Conservation (phyloP, 2,797 vertebrate genomes). For the Limnodromus scolopaceus region DNA sequence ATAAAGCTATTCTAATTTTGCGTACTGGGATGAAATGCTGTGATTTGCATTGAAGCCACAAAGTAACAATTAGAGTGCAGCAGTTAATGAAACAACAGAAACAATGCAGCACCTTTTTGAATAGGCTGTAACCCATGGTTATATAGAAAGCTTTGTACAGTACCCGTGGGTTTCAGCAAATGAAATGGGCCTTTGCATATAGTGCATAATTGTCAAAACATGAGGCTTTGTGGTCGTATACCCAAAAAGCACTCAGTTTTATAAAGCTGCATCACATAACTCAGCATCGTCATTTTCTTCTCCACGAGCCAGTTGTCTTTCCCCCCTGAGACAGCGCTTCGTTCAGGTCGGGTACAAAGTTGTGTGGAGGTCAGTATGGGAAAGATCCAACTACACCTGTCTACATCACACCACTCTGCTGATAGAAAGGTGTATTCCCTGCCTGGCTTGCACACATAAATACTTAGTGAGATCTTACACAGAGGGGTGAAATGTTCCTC, state of each 20-base stretch:
- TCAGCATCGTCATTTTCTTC: not conserved
- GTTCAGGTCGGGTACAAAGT: not conserved
- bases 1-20: not conserved
- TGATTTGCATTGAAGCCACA: not conserved
- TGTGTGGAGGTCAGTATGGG: not conserved
- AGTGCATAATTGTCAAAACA: not conserved
- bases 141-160: not conserved
- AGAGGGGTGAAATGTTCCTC: not conserved
- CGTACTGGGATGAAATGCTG: not conserved
- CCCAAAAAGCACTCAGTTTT: not conserved
- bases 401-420: not conserved
- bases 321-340: not conserved
- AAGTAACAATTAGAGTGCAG: not conserved
- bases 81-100: slow-evolving; percentile 7
- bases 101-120: not conserved
- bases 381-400: not conserved
- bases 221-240: not conserved
- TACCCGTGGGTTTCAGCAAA: not conserved
- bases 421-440: not conserved
- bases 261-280: not conserved
- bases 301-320: not conserved
- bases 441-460: not conserved
- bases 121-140: not conserved
- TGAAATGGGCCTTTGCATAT: not conserved
- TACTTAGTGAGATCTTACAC: not conserved